Conservation (phyloP, 2,797 vertebrate genomes). For the Limosa lapponica region DNA sequence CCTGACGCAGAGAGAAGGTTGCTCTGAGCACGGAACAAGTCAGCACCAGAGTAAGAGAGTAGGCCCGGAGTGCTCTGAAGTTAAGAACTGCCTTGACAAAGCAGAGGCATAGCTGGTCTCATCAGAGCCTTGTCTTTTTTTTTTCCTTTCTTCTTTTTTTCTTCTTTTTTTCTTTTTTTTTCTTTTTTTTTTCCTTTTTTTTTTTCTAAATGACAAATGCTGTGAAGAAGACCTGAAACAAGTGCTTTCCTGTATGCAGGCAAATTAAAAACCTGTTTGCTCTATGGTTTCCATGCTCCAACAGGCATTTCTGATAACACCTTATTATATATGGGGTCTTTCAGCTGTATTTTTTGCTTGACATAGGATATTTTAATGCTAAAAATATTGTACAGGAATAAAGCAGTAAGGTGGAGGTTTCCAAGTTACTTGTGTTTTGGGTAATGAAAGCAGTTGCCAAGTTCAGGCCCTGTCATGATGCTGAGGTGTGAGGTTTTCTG, state of each 20-base stretch:
- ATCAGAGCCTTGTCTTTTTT: too few relatives aligned
- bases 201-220: not conserved
- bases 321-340: not conserved
- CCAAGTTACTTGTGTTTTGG: not conserved
- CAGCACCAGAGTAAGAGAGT: not conserved
- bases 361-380: not conserved
- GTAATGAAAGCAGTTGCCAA: not conserved
- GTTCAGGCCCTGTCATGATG: not conserved
- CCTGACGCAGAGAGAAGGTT: not conserved
- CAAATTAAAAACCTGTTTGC: not conserved
- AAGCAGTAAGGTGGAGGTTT: not conserved
- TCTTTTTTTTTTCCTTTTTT: fast-evolving
- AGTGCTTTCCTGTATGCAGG: not conserved
- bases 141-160: too few relatives aligned
- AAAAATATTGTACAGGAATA: not conserved
- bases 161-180: too few relatives aligned
- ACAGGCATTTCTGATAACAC: not conserved
- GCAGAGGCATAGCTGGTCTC: not conserved
- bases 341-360: not conserved
- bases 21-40: not conserved
- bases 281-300: not conserved
- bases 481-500: not conserved
- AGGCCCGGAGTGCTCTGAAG: not conserved
- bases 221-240: not conserved
- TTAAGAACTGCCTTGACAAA: not conserved